phyloP scores from a whole-genome alignment of 2,888 invertebrate species.

The Apamea anceps region DNA sequence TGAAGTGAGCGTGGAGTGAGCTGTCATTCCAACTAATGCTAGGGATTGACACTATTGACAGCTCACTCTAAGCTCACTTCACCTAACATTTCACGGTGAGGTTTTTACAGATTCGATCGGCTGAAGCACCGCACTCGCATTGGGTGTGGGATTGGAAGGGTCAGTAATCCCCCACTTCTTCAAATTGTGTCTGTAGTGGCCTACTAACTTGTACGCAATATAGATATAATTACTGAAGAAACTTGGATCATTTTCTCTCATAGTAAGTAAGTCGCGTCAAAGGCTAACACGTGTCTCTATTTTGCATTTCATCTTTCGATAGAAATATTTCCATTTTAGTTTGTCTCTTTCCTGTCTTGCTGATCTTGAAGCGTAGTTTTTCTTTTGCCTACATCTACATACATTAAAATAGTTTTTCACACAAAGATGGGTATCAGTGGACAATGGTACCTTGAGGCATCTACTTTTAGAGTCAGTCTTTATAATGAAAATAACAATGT shows the following conservation, averaged over 20 bases:
- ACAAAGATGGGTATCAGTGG: constrained; percentile 5
- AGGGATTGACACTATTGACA: too few species aligned
- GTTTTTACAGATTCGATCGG: too few species aligned
- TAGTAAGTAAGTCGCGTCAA: constrained; percentile 29
- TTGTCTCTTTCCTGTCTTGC: constrained; percentile 41
- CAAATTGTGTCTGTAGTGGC: background rate
- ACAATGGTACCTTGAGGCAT: background rate
- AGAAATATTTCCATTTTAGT: constrained; percentile 24
- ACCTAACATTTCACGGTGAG: too few species aligned
- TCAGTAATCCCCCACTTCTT: background rate
- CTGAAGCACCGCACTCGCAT: background rate
- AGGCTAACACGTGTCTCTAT: constrained; percentile 55
- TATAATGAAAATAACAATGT: constrained; percentile 23
- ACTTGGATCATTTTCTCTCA: constrained; percentile 21
- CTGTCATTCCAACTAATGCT: too few species aligned
- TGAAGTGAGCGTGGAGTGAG: too few species aligned
- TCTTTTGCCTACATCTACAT: constrained; percentile 7
- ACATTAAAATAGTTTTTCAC: constrained; percentile 6
- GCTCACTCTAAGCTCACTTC: too few species aligned
- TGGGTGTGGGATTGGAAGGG: background rate
- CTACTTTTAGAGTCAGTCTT: constrained; percentile 3
- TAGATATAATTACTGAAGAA: constrained; percentile 22
- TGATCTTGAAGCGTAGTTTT: constrained; percentile 44
- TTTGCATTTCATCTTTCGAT: constrained; percentile 28
- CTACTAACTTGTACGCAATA: background rate